Conservation (phyloP, 2,888 invertebrate genomes). For the Bombylius major region DNA sequence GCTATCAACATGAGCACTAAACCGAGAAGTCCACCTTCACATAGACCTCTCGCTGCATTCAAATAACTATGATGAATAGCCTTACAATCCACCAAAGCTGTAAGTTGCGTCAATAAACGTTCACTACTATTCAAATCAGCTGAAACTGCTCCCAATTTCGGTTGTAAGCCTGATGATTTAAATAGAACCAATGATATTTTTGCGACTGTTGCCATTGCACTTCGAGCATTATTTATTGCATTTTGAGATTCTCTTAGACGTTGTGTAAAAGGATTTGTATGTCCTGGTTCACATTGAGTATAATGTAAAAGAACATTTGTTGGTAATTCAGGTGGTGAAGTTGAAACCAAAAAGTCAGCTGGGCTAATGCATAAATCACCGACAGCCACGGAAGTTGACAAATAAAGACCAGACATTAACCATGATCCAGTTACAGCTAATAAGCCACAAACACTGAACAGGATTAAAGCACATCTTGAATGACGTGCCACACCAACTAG, state of each 20-base stretch:
- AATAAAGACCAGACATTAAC: slow-evolving; percentile 76
- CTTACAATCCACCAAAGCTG: slow-evolving; percentile 69
- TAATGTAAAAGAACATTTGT: slow-evolving; percentile 60
- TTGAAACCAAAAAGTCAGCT: slow-evolving; percentile 61
- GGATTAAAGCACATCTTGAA: slow-evolving; percentile 76
- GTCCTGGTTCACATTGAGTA: slow-evolving; percentile 68
- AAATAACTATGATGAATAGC: slow-evolving; percentile 73
- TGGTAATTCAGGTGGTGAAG: slow-evolving; percentile 45
- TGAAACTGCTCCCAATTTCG: slow-evolving; percentile 60
- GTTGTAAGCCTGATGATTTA: slow-evolving; percentile 47
- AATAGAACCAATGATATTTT: slow-evolving; percentile 36
- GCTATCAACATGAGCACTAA: slow-evolving; percentile 77
- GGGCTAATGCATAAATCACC: slow-evolving; percentile 80
- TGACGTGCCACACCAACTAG: slow-evolving; percentile 81
- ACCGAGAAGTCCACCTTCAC: slow-evolving; percentile 71
- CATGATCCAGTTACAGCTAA: slow-evolving; percentile 81
- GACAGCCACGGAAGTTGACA: slow-evolving; percentile 71
- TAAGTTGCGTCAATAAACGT: slow-evolving; percentile 51
- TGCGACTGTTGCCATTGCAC: slow-evolving; percentile 36
- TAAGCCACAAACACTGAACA: slow-evolving; percentile 76
- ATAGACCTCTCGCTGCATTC: slow-evolving; percentile 64
- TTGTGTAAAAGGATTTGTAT: slow-evolving; percentile 70
- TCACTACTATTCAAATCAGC: slow-evolving; percentile 69
- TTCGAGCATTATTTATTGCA: slow-evolving; percentile 43
- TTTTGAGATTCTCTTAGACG: slow-evolving; percentile 65